Evolutionary conservation across 2,797 vertebrate genomes (phyloP).

Genomic region (Chrysolophus pictus): DNA sequence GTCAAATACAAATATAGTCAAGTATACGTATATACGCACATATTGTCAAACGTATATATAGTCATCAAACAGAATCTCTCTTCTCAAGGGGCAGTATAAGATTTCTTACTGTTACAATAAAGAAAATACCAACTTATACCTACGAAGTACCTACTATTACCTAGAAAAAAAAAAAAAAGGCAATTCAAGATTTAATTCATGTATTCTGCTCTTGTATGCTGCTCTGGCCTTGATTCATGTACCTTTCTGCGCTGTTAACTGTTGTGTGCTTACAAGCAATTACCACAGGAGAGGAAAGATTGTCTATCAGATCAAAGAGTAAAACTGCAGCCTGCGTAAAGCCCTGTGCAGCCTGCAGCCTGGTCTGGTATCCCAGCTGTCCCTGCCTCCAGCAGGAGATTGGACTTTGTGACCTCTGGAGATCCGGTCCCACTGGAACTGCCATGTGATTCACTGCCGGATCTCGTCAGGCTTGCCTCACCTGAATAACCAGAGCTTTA

Average conservation of each 20-base stretch:
- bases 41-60: not conserved
- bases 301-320: not conserved
- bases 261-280: not conserved
- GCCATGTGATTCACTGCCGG: not conserved
- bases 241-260: not conserved
- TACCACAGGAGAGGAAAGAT: not conserved
- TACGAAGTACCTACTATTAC: not conserved
- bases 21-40: too few relatives aligned
- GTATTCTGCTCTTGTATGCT: not conserved
- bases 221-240: rapidly evolving
- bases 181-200: not conserved
- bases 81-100: not conserved
- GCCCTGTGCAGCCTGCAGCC: not conserved
- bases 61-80: not conserved
- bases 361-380: not conserved
- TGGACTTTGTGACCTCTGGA: not conserved
- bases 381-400: not conserved
- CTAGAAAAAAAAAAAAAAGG: not conserved
- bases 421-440: not conserved
- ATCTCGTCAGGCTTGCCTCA: not conserved
- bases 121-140: not conserved
- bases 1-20: too few relatives aligned
- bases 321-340: not conserved
- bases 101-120: not conserved
- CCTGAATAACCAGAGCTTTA: rapidly evolving